Evolutionary conservation across 2,797 vertebrate species (phyloP).

Genomic region (Neosilurus mollespiculum): DNA sequence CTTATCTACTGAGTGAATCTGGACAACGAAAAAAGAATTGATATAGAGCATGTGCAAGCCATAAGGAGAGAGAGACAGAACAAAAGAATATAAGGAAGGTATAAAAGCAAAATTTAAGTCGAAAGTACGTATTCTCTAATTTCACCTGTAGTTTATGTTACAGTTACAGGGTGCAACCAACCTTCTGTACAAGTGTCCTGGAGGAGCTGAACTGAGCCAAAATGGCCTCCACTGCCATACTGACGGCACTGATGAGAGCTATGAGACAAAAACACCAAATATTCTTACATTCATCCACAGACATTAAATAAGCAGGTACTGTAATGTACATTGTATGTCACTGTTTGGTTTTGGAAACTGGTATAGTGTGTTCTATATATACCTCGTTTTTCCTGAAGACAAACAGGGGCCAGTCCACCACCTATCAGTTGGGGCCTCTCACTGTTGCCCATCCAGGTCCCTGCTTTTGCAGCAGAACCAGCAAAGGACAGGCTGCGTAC

Average conservation of each 20-base stretch:
- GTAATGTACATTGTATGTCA: neutral
- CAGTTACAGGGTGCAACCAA: slow-evolving; percentile 61
- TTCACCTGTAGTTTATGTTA: neutral
- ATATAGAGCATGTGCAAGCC: slow-evolving; percentile 41
- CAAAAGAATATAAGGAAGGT: slow-evolving; percentile 33
- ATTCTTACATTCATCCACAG: neutral
- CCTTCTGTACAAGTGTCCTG: slow-evolving; percentile 92
- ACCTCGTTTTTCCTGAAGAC: slow-evolving; percentile 79
- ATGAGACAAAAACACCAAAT: slow-evolving; percentile 53
- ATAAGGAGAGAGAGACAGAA: slow-evolving; percentile 40
- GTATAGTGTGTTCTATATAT: slow-evolving; percentile 4
- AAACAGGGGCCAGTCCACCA: slow-evolving; percentile 67
- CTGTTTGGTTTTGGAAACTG: neutral
- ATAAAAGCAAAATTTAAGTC: slow-evolving; percentile 5
- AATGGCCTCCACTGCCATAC: slow-evolving; percentile 87
- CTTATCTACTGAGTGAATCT: slow-evolving; percentile 47
- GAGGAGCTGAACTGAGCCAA: slow-evolving; percentile 90
- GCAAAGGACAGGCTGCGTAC: slow-evolving; percentile 75
- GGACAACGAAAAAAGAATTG: slow-evolving; percentile 33
- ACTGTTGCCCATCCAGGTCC: slow-evolving; percentile 75
- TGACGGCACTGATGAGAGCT: slow-evolving; percentile 80
- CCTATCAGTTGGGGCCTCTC: slow-evolving; percentile 66
- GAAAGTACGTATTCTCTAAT: neutral
- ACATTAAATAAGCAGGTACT: neutral
- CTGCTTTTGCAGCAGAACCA: slow-evolving; percentile 64